Evolutionary conservation across 2,797 vertebrate genomes (phyloP), one percentile per base, ranked within the genome.

Genomic region (Catharus ustulatus): DNA sequence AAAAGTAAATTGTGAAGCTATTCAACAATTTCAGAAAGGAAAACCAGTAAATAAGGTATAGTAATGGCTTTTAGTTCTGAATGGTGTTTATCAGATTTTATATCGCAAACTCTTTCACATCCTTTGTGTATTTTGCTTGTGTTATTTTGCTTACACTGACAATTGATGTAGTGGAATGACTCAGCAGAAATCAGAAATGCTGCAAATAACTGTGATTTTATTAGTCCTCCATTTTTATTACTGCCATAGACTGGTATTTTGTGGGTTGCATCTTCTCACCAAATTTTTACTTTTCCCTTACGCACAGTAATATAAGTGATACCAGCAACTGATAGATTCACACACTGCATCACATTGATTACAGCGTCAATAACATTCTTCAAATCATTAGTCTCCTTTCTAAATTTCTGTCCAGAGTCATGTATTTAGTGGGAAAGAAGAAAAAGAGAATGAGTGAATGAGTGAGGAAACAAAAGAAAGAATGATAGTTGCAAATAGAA

Each of bases 401-500:
- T 84, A 76, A 92, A 91, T 73, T 46, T 84, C 87, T 73, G 34
- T 49, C 75, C 45, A 88, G 90, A 81, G 32, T 73, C 66, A 52
- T 52, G 14, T 73, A 84, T 88, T 94, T 94, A 85, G 73, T 82
- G 71, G 58, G 71, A 87, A 92, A 86, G 51, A 68, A 30, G 54
- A 66, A 90, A 90, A 46, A 66, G 36, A 89, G 55, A 87, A 43
- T 7, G 38, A 81, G 36, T 24, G 51, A 91, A 71, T 77, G 58
- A 88, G n/a, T 34, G 74, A 94, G 69, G 40, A 81, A 91, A 94
- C 79, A 93, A 94, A 94, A 92, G 87, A 82, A 94, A 63, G 88
- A 92, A 91, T 69, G 90, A 86, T 38, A 93, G 93, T 36, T 87
- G 55, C 40, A 94, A 89, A 85, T 27, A 96, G 81, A 94, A 84